A percentile compares a stretch with the other conserved stretches of the same genome.
Evolutionary conservation across 2,888 invertebrate genomes (phyloP).

Genomic region (Anagyrus pseudococci): DNA sequence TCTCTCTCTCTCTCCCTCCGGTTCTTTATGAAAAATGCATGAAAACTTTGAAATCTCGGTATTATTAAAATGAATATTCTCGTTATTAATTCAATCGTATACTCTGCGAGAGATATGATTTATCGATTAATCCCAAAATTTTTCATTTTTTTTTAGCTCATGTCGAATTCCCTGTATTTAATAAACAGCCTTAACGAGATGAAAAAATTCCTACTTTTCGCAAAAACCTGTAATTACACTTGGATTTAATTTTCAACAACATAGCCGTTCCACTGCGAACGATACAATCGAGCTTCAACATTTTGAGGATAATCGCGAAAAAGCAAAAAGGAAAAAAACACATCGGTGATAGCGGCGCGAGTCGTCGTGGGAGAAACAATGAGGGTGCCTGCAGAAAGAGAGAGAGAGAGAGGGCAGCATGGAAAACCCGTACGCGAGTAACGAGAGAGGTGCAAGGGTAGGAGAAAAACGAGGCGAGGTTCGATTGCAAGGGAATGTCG

Average conservation of each 20-base stretch:
- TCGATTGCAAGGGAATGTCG: slow-evolving; percentile 6
- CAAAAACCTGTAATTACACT: background rate
- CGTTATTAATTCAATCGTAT: background rate
- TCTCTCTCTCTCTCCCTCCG: background rate
- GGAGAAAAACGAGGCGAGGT: background rate
- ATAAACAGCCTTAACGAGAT: background rate
- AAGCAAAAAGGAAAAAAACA: background rate
- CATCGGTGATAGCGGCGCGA: no score
- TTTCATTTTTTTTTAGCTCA: background rate
- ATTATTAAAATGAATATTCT: background rate
- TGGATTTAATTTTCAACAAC: no score
- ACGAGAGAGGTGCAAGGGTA: background rate
- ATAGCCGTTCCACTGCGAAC: background rate
- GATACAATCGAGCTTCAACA: background rate
- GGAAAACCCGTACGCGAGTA: background rate
- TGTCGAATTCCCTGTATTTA: background rate
- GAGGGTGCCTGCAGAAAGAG: background rate
- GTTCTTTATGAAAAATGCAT: background rate
- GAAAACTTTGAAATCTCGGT: background rate
- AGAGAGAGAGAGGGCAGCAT: slow-evolving; percentile 8
- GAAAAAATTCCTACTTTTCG: background rate
- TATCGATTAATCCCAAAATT: background rate
- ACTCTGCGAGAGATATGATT: background rate
- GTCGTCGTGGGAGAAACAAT: background rate
- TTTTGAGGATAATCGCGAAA: background rate